phyloP scores from a whole-genome alignment of 1,140 invertebrate genomes.

The Cepaea nemoralis region DNA sequence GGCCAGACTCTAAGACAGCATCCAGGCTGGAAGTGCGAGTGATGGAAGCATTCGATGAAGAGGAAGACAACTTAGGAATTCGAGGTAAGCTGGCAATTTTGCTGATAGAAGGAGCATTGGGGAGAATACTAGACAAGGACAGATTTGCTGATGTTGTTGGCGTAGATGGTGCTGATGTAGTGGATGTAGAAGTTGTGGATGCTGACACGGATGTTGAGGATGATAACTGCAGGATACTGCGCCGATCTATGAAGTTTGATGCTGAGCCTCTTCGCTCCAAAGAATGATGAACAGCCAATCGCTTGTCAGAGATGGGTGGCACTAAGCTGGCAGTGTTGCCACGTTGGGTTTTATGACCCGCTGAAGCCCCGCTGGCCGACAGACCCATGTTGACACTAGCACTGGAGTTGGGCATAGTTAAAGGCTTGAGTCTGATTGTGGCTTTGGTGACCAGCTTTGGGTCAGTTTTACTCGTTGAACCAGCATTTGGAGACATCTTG shows the following conservation, averaged over 20 bases:
- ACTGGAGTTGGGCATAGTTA: constrained; percentile 59
- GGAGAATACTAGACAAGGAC: constrained; percentile 55
- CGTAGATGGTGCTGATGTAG: constrained; percentile 38
- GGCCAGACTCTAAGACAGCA: neutral
- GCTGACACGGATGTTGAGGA: neutral
- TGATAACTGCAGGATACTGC: constrained; percentile 20
- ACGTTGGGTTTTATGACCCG: constrained; percentile 19
- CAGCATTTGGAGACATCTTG: constrained; percentile 46
- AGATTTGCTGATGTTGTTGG: constrained; percentile 42
- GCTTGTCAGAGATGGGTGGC: constrained; percentile 21
- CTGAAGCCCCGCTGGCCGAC: constrained; percentile 22
- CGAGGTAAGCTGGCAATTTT: constrained; percentile 62
- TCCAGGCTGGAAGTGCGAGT: constrained; percentile 36
- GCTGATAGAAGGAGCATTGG: constrained; percentile 59
- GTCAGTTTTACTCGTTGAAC: constrained; percentile 58
- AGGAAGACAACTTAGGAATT: constrained; percentile 58
- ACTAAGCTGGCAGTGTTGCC: constrained; percentile 20
- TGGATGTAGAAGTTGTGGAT: constrained; percentile 31
- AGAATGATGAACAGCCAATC: constrained; percentile 16
- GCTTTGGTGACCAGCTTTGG: constrained; percentile 68
- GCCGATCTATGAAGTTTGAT: constrained; percentile 28
- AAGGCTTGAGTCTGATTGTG: constrained; percentile 69
- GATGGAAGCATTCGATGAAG: constrained; percentile 39
- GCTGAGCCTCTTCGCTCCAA: constrained; percentile 23
- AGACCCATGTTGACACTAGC: constrained; percentile 51